phyloP scores from a whole-genome alignment of 2,888 invertebrate species.

The Lapara coniferarum region DNA sequence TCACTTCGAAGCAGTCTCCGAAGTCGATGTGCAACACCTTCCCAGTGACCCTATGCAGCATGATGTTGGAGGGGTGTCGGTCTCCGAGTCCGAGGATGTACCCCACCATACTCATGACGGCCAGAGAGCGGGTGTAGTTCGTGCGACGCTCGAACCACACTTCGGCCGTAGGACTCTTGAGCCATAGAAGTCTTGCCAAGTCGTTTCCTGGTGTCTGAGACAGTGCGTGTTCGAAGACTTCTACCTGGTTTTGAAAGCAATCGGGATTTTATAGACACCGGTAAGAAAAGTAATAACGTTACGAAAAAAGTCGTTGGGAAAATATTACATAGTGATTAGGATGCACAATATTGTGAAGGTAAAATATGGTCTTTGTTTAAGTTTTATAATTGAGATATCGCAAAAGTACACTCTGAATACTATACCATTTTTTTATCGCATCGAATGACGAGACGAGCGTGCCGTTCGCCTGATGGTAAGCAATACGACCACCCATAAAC shows the following conservation, averaged over 20 bases:
- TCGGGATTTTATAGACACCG: too few relatives aligned
- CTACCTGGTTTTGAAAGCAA: slow-evolving; percentile 75
- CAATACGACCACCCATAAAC: too few relatives aligned
- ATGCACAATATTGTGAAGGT: too few relatives aligned
- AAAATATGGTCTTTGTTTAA: too few relatives aligned
- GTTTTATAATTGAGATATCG: too few relatives aligned
- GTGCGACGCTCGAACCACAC: slow-evolving; percentile 99
- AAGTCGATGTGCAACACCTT: slow-evolving; percentile 99
- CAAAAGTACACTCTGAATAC: too few relatives aligned
- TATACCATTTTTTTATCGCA: too few relatives aligned
- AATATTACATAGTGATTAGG: too few relatives aligned
- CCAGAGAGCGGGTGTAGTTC: slow-evolving; percentile 97
- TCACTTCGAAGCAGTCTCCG: slow-evolving; percentile 99
- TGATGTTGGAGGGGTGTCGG: slow-evolving; percentile 98
- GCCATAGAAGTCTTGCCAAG: slow-evolving; percentile 95
- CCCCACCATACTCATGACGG: slow-evolving; percentile 99
- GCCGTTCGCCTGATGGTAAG: too few relatives aligned
- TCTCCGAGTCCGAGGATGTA: slow-evolving; percentile 99
- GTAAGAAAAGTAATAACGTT: too few relatives aligned
- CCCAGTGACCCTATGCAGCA: slow-evolving; percentile 97
- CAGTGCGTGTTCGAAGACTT: slow-evolving; percentile 98
- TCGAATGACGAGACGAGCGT: too few relatives aligned
- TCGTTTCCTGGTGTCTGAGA: slow-evolving; percentile 98
- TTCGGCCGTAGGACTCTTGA: slow-evolving; percentile 98
- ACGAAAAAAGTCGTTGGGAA: too few relatives aligned